Percentiles rank a stretch among this genome's conserved stretches.
phyloP scores from a whole-genome alignment of 2,113 vertebrate genomes.

The Azemiops feae region DNA sequence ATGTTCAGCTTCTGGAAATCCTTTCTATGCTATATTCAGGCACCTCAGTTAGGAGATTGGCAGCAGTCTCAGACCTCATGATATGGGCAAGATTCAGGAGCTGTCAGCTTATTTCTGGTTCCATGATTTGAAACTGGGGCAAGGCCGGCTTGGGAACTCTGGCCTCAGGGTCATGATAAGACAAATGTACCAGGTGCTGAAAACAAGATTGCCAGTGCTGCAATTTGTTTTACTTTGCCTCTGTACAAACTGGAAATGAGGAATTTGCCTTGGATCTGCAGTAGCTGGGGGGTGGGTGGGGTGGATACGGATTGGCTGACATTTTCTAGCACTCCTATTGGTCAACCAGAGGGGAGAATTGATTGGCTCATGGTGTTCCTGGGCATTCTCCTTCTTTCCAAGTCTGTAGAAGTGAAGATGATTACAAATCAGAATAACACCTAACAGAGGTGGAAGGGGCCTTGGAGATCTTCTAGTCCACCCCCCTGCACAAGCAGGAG shows the following conservation, averaged over 20 bases:
- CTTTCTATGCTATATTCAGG: not conserved
- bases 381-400: not conserved
- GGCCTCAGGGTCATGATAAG: not conserved
- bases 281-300: not conserved
- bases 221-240: not conserved
- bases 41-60: not conserved
- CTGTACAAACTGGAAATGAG: not conserved
- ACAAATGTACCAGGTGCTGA: not conserved
- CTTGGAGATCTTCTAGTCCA: not conserved
- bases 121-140: not conserved
- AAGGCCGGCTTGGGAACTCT: not conserved
- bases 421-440: not conserved
- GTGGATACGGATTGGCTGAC: not conserved
- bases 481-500: not conserved
- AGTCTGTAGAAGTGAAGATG: not conserved
- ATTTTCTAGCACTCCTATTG: not conserved
- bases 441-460: not conserved
- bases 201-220: not conserved
- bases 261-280: not conserved
- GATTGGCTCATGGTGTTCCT: not conserved
- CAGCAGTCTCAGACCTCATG: not conserved
- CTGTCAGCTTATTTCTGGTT: not conserved
- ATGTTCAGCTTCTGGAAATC: not conserved
- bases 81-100: not conserved
- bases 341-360: not conserved